Evolutionary conservation across 2,113 vertebrate genomes (phyloP).

Genomic region (Perca fluviatilis): DNA sequence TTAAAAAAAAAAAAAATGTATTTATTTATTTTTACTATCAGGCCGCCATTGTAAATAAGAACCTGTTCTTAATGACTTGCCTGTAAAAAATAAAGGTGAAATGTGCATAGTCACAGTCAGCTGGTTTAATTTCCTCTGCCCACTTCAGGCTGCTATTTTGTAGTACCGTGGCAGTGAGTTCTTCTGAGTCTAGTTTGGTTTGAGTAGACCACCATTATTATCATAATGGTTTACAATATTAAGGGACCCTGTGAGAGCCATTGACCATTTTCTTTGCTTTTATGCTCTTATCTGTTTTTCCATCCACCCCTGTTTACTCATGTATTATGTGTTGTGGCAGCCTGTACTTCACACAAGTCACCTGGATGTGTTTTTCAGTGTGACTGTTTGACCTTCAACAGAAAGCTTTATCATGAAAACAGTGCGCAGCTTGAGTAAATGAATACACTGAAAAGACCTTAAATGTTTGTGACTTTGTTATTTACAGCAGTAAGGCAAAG

Average conservation of each 20-base stretch:
- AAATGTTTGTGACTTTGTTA: background rate
- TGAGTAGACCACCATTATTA: background rate
- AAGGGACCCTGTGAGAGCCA: background rate
- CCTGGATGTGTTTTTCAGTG: background rate
- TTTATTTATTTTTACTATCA: too few relatives aligned
- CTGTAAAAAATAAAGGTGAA: too few relatives aligned
- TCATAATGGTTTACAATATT: background rate
- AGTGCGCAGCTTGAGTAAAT: background rate
- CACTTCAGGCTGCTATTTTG: background rate
- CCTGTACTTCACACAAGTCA: background rate
- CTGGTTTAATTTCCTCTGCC: conserved; percentile 39
- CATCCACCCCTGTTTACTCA: background rate
- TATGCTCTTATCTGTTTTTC: background rate
- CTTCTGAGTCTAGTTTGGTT: background rate
- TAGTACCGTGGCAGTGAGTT: background rate
- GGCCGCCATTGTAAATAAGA: too few relatives aligned
- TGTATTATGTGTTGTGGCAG: background rate
- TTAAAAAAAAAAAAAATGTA: too few relatives aligned
- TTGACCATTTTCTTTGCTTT: background rate
- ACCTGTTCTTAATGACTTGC: too few relatives aligned
- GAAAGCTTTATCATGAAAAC: background rate
- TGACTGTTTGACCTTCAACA: background rate
- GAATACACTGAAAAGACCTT: background rate
- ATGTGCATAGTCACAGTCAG: background rate
- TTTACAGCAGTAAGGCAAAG: background rate